Percentiles rank a stretch among this genome's conserved stretches.
phyloP scores from a whole-genome alignment of 2,797 vertebrate species.

The Sarcoramphus papa region DNA sequence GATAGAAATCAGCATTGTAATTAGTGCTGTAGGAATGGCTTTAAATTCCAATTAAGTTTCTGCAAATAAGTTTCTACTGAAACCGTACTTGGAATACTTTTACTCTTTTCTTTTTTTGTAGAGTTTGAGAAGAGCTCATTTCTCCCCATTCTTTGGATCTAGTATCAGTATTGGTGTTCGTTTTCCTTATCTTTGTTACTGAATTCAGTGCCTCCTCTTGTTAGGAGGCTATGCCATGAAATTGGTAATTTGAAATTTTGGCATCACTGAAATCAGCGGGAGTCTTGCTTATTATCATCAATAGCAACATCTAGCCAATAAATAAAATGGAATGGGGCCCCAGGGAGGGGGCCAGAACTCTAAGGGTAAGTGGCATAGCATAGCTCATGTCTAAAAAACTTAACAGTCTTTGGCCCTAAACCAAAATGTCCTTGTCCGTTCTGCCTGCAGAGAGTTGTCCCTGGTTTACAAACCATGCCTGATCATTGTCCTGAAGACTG shows the following conservation, averaged over 20 bases:
- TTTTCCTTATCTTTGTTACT: background rate
- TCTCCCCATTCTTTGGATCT: background rate
- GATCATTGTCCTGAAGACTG: background rate
- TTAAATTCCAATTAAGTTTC: background rate
- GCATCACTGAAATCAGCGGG: background rate
- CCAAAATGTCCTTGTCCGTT: background rate
- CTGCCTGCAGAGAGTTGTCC: background rate
- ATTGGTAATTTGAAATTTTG: background rate
- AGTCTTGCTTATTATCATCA: background rate
- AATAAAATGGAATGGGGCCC: background rate
- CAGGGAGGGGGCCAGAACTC: background rate
- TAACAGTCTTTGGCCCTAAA: background rate
- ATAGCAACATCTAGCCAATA: background rate
- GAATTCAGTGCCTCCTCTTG: background rate
- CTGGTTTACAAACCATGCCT: background rate
- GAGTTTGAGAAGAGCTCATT: background rate
- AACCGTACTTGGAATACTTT: background rate
- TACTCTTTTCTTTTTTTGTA: no score
- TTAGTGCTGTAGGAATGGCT: background rate
- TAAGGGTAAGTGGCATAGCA: background rate
- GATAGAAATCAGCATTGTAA: background rate
- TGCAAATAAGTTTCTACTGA: background rate
- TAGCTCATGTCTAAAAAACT: background rate
- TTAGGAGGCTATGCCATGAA: background rate
- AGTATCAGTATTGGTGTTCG: background rate